Percentiles rank a stretch among this genome's conserved stretches.
Evolutionary conservation across 2,888 invertebrate species (phyloP).

Genomic region (Crioceris asparagi): DNA sequence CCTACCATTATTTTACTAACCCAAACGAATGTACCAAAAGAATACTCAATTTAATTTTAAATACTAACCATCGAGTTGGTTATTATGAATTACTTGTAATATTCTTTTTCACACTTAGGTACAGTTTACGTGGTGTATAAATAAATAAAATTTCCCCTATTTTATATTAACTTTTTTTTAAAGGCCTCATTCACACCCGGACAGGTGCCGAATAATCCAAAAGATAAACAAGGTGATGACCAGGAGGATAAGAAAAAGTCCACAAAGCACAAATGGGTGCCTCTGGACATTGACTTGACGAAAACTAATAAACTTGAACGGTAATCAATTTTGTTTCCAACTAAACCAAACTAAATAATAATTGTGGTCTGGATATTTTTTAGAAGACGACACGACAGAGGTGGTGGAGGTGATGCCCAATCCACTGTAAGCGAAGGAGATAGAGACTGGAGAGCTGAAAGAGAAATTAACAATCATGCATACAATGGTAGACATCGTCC

Average conservation of each 20-base stretch:
- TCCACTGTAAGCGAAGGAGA: conserved; percentile 37
- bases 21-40: no score
- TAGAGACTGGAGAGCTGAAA: conserved; percentile 34
- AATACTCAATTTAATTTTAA: no score
- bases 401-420: conserved; percentile 26
- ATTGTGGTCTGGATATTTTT: background rate
- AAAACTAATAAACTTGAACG: conserved; percentile 54
- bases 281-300: conserved; percentile 75
- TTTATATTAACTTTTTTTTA: no score
- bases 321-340: background rate
- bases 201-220: no score
- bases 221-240: background rate
- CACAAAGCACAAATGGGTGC: conserved; percentile 79
- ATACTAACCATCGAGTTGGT: no score
- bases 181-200: no score
- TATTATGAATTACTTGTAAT: no score
- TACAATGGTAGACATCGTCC: conserved; percentile 33
- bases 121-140: no score
- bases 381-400: conserved; percentile 14
- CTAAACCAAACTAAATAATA: background rate
- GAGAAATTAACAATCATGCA: conserved; percentile 21
- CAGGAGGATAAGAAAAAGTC: conserved; percentile 40
- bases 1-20: no score
- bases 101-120: no score
- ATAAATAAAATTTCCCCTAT: no score